Evolutionary conservation across 2,888 invertebrate species (phyloP).

Genomic region (Standfussiana lucernea): DNA sequence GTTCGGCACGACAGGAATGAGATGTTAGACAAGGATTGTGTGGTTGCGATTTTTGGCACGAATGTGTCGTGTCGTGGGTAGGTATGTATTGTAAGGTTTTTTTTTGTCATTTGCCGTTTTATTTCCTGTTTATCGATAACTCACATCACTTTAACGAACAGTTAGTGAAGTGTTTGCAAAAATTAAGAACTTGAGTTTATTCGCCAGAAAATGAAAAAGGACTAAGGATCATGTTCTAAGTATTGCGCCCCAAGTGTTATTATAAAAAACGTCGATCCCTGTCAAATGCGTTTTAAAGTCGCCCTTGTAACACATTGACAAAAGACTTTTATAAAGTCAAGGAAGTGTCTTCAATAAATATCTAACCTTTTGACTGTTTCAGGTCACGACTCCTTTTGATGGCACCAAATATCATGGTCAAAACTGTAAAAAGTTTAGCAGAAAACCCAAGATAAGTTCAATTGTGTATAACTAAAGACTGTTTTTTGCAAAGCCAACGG

Average conservation of each 20-base stretch:
- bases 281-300: not conserved
- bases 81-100: not conserved
- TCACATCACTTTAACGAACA: not conserved
- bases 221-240: too few relatives aligned
- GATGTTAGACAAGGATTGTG: constrained; percentile 15
- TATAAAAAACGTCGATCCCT: too few relatives aligned
- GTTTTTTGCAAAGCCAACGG: too few relatives aligned
- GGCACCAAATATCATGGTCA: constrained; percentile 45
- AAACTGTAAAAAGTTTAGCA: constrained; percentile 10
- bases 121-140: not conserved
- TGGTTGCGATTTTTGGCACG: constrained; percentile 16
- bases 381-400: constrained; percentile 31
- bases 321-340: constrained; percentile 17
- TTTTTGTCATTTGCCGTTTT: not conserved
- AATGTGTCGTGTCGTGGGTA: not conserved
- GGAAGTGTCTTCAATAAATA: constrained; percentile 34
- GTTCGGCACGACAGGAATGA: constrained; percentile 34
- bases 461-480: not conserved
- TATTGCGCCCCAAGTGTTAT: too few relatives aligned
- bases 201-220: too few relatives aligned
- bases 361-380: constrained; percentile 29
- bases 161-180: not conserved
- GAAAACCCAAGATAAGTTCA: not conserved
- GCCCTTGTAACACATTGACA: not conserved
- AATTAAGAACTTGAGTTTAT: too few relatives aligned